Evolutionary conservation across 2,797 vertebrate species (phyloP).

Genomic region (Phoebastria nigripes): DNA sequence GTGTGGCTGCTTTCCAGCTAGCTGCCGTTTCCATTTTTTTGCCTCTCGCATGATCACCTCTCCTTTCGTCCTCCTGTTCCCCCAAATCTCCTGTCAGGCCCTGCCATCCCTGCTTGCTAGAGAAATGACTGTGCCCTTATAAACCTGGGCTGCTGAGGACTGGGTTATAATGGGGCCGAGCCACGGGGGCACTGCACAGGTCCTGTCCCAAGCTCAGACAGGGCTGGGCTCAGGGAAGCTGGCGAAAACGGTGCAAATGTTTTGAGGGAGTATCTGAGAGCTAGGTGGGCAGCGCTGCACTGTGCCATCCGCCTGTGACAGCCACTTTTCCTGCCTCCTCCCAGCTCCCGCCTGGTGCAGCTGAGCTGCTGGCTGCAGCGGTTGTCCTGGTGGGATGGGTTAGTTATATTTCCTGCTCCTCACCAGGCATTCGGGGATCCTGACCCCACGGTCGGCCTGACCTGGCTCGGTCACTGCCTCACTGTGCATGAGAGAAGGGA

Average conservation of each 20-base stretch:
- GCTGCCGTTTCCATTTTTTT: neutral
- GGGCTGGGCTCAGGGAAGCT: neutral
- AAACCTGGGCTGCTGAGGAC: neutral
- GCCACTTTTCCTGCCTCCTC: neutral
- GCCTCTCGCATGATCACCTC: neutral
- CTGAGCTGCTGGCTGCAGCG: neutral
- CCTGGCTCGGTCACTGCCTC: neutral
- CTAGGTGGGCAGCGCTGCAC: neutral
- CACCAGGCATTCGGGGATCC: accelerated
- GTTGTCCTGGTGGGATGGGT: neutral
- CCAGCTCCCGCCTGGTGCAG: neutral
- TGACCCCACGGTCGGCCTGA: neutral
- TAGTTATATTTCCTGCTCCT: neutral
- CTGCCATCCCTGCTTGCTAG: neutral
- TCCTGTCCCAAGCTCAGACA: neutral
- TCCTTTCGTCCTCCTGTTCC: neutral
- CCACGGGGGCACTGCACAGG: accelerated
- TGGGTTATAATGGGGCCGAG: neutral
- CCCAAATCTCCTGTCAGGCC: neutral
- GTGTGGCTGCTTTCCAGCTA: neutral
- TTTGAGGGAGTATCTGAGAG: neutral
- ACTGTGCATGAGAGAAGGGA: neutral
- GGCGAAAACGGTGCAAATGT: neutral
- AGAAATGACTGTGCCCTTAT: neutral
- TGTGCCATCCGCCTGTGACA: neutral